phyloP scores from a whole-genome alignment of 2,888 invertebrate species.

The Caenorhabditis plicata region DNA sequence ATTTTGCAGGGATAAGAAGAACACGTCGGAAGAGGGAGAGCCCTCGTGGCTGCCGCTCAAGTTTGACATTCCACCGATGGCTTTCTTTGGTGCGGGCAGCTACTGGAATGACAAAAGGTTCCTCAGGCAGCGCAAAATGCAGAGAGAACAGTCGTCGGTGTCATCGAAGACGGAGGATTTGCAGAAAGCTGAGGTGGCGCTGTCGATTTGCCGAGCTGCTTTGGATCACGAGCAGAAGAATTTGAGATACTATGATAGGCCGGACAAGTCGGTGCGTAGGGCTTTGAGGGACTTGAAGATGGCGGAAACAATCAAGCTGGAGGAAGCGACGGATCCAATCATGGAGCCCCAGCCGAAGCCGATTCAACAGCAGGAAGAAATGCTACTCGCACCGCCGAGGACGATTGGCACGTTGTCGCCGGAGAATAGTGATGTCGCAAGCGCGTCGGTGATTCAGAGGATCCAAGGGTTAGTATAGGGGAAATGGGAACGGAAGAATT shows the following conservation, averaged over 20 bases:
- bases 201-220: conserved; percentile 21
- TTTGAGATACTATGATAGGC: not conserved
- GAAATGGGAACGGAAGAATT: conserved; percentile 11
- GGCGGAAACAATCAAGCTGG: conserved; percentile 3
- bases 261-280: conserved; percentile 12
- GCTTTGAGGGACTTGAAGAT: conserved; percentile 11
- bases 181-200: conserved; percentile 29
- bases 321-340: no score
- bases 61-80: conserved; percentile 26
- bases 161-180: conserved; percentile 26
- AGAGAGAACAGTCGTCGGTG: conserved; percentile 18
- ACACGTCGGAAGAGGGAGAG: conserved; percentile 6
- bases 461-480: no score
- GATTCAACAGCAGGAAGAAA: conserved; percentile 5
- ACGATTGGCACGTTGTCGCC: no score
- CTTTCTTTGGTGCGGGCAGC: conserved; percentile 21
- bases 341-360: conserved; percentile 12
- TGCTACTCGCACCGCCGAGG: conserved; percentile 18
- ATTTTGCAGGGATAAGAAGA: no score
- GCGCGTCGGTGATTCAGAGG: no score
- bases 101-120: conserved; percentile 47
- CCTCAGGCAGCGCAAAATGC: conserved; percentile 31
- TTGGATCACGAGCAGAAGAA: not conserved
- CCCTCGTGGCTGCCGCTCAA: conserved; percentile 32
- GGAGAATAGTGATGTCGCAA: conserved; percentile 7